phyloP scores from a whole-genome alignment of 2,797 vertebrate genomes.

The Allobates femoralis region DNA sequence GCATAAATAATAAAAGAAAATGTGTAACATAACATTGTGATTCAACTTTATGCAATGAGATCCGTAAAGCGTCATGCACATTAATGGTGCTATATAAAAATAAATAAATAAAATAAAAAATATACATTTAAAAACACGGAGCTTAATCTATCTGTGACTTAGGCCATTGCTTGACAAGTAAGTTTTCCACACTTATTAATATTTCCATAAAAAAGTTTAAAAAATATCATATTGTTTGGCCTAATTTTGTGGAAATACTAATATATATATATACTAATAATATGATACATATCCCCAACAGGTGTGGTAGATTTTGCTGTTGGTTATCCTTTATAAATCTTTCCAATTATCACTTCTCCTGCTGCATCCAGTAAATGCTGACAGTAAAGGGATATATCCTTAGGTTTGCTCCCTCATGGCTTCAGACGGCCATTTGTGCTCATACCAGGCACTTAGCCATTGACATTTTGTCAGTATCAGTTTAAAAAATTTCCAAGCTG shows the following conservation, averaged over 20 bases:
- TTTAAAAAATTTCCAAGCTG: constrained; percentile 33
- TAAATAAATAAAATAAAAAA: neutral
- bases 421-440: constrained; percentile 2
- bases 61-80: too few relatives aligned
- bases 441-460: constrained; percentile 20
- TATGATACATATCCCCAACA: neutral
- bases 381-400: constrained; percentile 6
- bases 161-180: neutral
- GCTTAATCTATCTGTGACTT: neutral
- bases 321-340: neutral
- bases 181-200: too few relatives aligned
- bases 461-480: constrained; percentile 31
- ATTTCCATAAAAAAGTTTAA: neutral
- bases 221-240: too few relatives aligned
- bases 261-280: too few relatives aligned
- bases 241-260: too few relatives aligned
- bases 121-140: neutral
- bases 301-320: neutral
- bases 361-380: neutral
- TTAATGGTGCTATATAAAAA: too few relatives aligned
- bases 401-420: constrained; percentile 5
- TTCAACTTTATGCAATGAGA: too few relatives aligned
- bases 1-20: too few relatives aligned
- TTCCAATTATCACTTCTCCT: neutral
- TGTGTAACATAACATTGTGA: too few relatives aligned